Conservation (phyloP, 2,113 vertebrate genomes). For the Phalacrocorax carbo region DNA sequence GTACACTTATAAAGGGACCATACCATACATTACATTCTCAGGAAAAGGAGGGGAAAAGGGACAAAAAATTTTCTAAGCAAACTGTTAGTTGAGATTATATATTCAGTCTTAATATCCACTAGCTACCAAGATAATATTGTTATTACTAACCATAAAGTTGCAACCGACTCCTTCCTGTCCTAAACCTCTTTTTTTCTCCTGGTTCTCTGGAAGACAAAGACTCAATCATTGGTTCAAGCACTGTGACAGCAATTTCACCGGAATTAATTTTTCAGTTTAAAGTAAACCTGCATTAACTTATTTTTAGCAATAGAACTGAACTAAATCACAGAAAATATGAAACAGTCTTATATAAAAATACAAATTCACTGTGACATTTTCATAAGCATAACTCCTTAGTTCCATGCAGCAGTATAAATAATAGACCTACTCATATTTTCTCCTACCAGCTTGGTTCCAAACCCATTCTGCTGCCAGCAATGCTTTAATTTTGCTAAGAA, state of each 20-base stretch:
- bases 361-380: not conserved
- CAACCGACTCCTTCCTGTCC: not conserved
- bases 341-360: not conserved
- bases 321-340: not conserved
- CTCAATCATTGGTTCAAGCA: not conserved
- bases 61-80: not conserved
- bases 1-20: not conserved
- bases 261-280: not conserved
- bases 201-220: not conserved
- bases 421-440: not conserved
- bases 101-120: not conserved
- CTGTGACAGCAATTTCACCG: not conserved
- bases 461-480: not conserved
- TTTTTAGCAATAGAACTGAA: not conserved
- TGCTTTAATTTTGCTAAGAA: not conserved
- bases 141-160: not conserved
- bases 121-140: not conserved
- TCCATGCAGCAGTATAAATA: not conserved
- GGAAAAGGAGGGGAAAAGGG: not conserved
- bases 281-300: not conserved
- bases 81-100: not conserved
- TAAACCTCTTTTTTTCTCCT: not conserved
- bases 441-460: not conserved
- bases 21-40: not conserved
- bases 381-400: not conserved